A percentile compares a stretch with the other conserved stretches of the same genome.
Conservation (phyloP, 2,113 vertebrate species). For the Oxyruncus cristatus region DNA sequence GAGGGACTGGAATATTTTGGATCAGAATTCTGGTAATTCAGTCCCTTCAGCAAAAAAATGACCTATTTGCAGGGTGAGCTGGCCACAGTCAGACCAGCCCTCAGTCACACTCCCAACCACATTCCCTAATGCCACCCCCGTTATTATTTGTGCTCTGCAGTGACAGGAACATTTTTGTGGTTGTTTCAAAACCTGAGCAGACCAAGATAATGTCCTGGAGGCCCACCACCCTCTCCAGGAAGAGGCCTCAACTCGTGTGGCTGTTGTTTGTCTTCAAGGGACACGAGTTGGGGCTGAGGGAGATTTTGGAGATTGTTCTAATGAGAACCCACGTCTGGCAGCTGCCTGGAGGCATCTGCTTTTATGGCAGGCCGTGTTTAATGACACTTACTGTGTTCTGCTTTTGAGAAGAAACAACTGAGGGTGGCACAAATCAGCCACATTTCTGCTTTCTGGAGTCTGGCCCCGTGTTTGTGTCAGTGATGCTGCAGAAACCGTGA, state of each 20-base stretch:
- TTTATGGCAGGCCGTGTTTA: not conserved
- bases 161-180: not conserved
- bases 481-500: rapidly evolving
- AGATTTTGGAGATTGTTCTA: not conserved
- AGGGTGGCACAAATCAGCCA: not conserved
- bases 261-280: not conserved
- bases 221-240: not conserved
- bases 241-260: not conserved
- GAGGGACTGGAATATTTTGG: not conserved
- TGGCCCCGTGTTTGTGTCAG: not conserved
- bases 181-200: not conserved
- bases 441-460: not conserved
- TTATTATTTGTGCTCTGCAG: not conserved
- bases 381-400: not conserved
- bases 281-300: not conserved
- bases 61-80: not conserved
- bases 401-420: not conserved
- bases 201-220: not conserved
- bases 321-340: not conserved
- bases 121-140: not conserved
- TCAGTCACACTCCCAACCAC: not conserved
- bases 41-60: not conserved
- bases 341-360: not conserved
- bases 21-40: not conserved
- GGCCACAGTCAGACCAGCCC: not conserved